Percentiles rank a stretch among this genome's conserved stretches.
These are phyloP conservation scores for Euzophera pinguis DNA, from an alignment of 2,888 invertebrate species.

Conservation along the genomic window DNA sequence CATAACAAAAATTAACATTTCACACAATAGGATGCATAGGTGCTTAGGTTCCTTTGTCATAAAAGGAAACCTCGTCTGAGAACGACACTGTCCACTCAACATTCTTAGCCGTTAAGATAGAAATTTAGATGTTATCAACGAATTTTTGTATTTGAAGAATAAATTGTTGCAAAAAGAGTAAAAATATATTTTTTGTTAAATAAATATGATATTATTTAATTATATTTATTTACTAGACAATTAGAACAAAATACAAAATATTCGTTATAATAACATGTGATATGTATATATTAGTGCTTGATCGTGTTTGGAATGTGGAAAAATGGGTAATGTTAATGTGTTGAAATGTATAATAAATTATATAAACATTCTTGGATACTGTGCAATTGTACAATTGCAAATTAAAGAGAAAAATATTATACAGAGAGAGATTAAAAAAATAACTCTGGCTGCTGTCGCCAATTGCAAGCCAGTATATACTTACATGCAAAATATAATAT, in stretches of 20 bases:
- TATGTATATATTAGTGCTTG: conserved; percentile 40
- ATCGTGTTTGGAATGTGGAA: conserved; percentile 28
- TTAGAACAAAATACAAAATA: conserved; percentile 22
- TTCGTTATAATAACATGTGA: conserved; percentile 33
- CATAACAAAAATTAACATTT: conserved; percentile 38
- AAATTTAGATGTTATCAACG: conserved; percentile 35
- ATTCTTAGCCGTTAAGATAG: conserved; percentile 58
- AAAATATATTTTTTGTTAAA: no score
- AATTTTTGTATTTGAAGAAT: conserved; percentile 35
- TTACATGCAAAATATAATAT: conserved; percentile 56
- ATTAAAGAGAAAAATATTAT: conserved; percentile 31
- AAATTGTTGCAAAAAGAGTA: background rate
- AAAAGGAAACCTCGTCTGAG: conserved; percentile 40
- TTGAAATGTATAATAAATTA: conserved; percentile 33
- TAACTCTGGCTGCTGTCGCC: conserved; percentile 26
- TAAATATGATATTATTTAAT: no score
- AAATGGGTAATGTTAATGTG: conserved; percentile 54
- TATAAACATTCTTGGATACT: conserved; percentile 30
- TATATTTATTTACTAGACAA: background rate
- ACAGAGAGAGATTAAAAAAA: conserved; percentile 30
- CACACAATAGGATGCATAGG: conserved; percentile 30
- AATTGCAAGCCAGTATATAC: conserved; percentile 29
- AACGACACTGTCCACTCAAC: conserved; percentile 72
- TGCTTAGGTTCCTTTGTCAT: conserved; percentile 48
- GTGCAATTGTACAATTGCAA: conserved; percentile 43